phyloP scores from a whole-genome alignment of 1,140 invertebrate genomes.

The Magallana angulata region DNA sequence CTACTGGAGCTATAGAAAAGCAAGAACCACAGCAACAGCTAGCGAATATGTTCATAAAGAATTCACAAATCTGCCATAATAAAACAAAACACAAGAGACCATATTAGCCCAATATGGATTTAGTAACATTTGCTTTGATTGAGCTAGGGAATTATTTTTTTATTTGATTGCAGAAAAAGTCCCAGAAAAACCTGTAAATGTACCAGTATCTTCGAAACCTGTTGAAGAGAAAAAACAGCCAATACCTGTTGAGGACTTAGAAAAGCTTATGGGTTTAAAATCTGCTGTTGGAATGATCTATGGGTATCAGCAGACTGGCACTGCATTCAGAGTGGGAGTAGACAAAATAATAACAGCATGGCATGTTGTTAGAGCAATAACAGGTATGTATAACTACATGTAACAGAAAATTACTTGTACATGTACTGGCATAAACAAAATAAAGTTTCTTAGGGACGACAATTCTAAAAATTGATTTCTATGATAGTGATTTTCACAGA shows the following conservation, averaged over 20 bases:
- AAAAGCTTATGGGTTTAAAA: not conserved
- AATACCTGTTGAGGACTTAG: not conserved
- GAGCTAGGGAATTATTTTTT: no score
- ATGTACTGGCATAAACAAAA: not conserved
- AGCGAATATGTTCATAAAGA: no score
- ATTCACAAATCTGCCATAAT: no score
- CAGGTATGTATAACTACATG: not conserved
- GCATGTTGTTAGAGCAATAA: slow-evolving; percentile 28
- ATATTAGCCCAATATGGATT: no score
- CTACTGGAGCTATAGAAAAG: no score
- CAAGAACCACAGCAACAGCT: no score
- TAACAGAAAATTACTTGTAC: not conserved
- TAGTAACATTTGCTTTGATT: no score
- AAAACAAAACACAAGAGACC: no score
- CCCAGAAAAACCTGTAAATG: no score
- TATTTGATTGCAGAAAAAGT: not conserved
- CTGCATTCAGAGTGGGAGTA: slow-evolving; percentile 18
- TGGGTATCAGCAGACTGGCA: not conserved
- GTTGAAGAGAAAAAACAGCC: not conserved
- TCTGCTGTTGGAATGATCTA: slow-evolving; percentile 17
- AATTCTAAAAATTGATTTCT: no score
- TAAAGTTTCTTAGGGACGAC: no score
- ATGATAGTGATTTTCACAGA: no score
- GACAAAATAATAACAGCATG: slow-evolving; percentile 38
- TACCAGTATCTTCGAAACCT: not conserved